Evolutionary conservation across 2,888 invertebrate species (phyloP).

Genomic region (Portevinia maculata): DNA sequence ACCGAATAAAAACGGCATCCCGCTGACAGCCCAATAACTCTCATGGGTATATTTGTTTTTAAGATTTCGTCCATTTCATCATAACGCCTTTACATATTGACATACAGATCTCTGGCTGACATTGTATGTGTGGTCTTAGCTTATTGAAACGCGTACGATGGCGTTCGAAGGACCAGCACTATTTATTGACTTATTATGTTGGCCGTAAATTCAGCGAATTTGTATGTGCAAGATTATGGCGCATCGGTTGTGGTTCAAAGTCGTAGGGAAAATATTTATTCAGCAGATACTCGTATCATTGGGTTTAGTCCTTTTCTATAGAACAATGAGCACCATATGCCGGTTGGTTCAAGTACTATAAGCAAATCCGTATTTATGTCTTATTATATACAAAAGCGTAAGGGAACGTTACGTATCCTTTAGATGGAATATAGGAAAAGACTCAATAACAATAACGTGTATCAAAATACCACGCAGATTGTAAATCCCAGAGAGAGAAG

Average conservation of each 20-base stretch:
- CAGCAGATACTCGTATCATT: conserved; percentile 29
- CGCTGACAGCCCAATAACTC: conserved; percentile 43
- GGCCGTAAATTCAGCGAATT: conserved; percentile 55
- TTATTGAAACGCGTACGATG: neutral
- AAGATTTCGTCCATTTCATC: conserved; percentile 56
- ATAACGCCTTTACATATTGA: conserved; percentile 57
- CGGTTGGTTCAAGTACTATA: conserved; percentile 14
- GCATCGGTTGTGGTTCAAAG: conserved; percentile 38
- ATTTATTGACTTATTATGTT: conserved; percentile 68
- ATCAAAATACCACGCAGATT: no score
- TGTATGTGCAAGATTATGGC: no score
- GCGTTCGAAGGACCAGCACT: conserved; percentile 44
- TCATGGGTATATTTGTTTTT: conserved; percentile 50
- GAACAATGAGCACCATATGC: conserved; percentile 17
- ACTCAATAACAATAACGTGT: no score
- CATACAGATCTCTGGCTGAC: conserved; percentile 6
- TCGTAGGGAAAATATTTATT: conserved; percentile 62
- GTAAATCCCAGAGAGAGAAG: no score
- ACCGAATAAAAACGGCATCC: conserved; percentile 58
- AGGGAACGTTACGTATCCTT: conserved; percentile 27
- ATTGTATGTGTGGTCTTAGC: neutral
- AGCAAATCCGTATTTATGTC: conserved; percentile 54
- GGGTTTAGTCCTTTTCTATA: conserved; percentile 31
- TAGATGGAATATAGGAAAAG: neutral
- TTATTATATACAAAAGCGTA: conserved; percentile 32